These are phyloP conservation scores for Drosophila birchii DNA, from an alignment of 2,888 invertebrate species.

Conservation along the genomic window DNA sequence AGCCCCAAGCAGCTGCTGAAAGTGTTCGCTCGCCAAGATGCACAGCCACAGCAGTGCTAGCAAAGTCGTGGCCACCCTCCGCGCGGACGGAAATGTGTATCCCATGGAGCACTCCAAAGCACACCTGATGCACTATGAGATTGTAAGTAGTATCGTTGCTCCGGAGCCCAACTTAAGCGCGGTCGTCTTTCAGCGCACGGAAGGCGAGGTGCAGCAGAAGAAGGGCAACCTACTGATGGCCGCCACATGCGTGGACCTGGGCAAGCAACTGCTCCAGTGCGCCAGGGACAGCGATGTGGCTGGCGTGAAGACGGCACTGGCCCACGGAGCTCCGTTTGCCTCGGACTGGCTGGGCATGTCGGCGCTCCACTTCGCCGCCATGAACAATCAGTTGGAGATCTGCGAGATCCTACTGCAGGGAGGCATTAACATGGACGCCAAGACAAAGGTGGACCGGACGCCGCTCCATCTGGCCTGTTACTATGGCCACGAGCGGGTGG, in stretches of 20 bases:
- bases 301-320: conserved; percentile 91
- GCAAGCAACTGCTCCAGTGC: conserved; percentile 92
- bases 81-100: conserved; percentile 82
- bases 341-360: conserved; percentile 97
- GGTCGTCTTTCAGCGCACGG: conserved; percentile 71
- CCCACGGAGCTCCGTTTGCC: conserved; percentile 95
- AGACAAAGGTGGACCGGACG: conserved; percentile 96
- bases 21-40: conserved; percentile 64
- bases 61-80: conserved; percentile 82
- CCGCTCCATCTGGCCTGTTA: conserved; percentile 95
- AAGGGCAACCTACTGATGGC: conserved; percentile 54
- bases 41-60: conserved; percentile 69
- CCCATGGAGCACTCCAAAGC: conserved; percentile 69
- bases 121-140: conserved; percentile 79
- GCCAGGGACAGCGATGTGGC: conserved; percentile 92
- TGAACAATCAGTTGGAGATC: conserved; percentile 91
- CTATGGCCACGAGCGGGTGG: conserved; percentile 92
- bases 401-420: conserved; percentile 93
- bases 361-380: conserved; percentile 94
- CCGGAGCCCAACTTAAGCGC: neutral
- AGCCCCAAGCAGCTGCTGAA: conserved; percentile 42
- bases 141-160: conserved; percentile 64
- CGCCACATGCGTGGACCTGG: conserved; percentile 89
- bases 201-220: conserved; percentile 70
- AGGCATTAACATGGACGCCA: conserved; percentile 94